These are phyloP conservation scores for Hesperophylax magnus DNA, from an alignment of 1,140 invertebrate genomes.

Conservation along the genomic window DNA sequence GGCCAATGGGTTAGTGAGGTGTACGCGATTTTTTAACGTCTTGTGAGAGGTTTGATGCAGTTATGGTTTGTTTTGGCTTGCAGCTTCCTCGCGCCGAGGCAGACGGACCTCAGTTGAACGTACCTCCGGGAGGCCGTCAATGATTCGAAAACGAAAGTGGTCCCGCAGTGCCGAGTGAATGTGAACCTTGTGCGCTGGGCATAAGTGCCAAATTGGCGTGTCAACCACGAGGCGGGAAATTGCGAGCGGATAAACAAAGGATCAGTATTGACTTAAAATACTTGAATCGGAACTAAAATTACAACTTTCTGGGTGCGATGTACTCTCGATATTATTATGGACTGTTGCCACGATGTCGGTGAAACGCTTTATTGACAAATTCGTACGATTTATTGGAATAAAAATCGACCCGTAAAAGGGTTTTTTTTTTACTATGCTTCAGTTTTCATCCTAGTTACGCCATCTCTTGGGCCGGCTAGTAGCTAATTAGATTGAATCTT, in stretches of 20 bases:
- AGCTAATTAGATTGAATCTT: too few species aligned
- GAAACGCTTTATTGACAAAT: neutral
- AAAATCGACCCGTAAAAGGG: too few species aligned
- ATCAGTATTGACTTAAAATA: neutral
- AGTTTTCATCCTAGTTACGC: too few species aligned
- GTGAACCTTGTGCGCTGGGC: conserved; percentile 16
- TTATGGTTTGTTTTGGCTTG: conserved; percentile 17
- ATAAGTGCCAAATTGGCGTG: neutral
- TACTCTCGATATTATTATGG: neutral
- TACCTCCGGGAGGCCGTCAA: conserved; percentile 39
- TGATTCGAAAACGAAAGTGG: conserved; percentile 55
- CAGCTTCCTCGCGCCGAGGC: neutral
- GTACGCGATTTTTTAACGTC: neutral
- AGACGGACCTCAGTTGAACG: conserved; percentile 15
- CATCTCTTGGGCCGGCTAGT: too few species aligned
- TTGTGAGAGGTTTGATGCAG: neutral
- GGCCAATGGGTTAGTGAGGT: conserved; percentile 4
- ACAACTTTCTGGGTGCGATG: conserved; percentile 1
- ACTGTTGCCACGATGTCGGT: neutral
- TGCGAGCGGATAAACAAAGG: conserved; percentile 7
- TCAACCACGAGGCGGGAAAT: conserved; percentile 3
- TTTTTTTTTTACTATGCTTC: too few species aligned
- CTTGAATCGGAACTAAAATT: conserved; percentile 19
- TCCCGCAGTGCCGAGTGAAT: conserved; percentile 5
- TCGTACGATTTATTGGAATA: neutral